Evolutionary conservation across 2,888 invertebrate species (phyloP).

Genomic region (Hymenopus coronatus): DNA sequence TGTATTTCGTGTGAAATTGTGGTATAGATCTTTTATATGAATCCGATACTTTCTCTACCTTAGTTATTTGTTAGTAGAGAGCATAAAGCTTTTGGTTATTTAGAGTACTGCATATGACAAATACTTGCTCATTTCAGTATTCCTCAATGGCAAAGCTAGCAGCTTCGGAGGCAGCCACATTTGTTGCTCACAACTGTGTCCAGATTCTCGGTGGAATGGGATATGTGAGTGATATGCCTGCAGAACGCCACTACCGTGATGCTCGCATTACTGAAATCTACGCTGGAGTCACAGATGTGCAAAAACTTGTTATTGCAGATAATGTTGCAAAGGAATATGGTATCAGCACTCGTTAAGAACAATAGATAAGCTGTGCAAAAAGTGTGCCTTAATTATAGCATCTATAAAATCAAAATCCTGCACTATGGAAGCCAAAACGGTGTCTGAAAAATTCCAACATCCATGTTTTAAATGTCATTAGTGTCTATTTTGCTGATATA

Average conservation of each 20-base stretch:
- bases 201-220: slow-evolving; percentile 76
- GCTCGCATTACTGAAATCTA: slow-evolving; percentile 79
- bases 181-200: slow-evolving; percentile 66
- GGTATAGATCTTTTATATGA: no score
- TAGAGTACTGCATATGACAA: background rate
- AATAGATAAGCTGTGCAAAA: no score
- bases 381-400: no score
- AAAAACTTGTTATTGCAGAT: slow-evolving; percentile 67
- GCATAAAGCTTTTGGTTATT: background rate
- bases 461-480: no score
- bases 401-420: no score
- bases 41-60: no score
- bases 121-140: slow-evolving; percentile 45
- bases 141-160: slow-evolving; percentile 75
- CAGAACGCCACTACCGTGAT: slow-evolving; percentile 73
- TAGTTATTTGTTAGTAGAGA: no score
- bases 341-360: background rate
- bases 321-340: slow-evolving; percentile 62
- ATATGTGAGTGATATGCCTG: slow-evolving; percentile 64
- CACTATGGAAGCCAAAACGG: no score
- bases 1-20: no score
- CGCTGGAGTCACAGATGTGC: slow-evolving; percentile 75
- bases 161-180: slow-evolving; percentile 67
- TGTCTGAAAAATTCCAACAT: no score
- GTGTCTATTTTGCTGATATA: no score